Evolutionary conservation across 2,113 vertebrate species (phyloP).

Genomic region (Caretta caretta): DNA sequence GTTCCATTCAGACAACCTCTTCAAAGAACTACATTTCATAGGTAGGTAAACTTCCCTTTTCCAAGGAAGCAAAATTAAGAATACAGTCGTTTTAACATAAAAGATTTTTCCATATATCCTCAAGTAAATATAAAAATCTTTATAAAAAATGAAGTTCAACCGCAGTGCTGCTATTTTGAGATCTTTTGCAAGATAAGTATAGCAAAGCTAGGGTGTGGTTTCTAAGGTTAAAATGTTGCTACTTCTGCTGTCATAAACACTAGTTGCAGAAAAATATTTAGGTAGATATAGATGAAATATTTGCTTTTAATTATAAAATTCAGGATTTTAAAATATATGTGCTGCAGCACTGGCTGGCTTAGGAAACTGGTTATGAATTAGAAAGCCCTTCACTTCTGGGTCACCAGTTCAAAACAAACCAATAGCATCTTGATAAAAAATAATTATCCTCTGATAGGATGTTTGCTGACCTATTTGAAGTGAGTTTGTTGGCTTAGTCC

Average conservation of each 20-base stretch:
- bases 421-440: neutral
- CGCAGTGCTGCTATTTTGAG: constrained; percentile 78
- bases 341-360: neutral
- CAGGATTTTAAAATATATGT: neutral
- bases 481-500: neutral
- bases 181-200: constrained; percentile 79
- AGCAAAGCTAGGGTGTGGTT: constrained; percentile 78
- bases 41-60: neutral
- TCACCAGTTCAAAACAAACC: neutral
- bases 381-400: neutral
- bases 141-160: constrained; percentile 73
- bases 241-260: constrained; percentile 61
- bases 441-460: neutral
- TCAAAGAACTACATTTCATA: neutral
- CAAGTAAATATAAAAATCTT: constrained; percentile 49
- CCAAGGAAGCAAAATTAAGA: neutral
- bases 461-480: neutral
- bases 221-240: constrained; percentile 72
- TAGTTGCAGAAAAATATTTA: constrained; percentile 52
- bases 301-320: neutral
- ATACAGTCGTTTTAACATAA: neutral
- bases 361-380: neutral
- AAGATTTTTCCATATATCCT: constrained; percentile 60
- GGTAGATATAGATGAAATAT: neutral
- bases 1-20: neutral